These are phyloP conservation scores for Pristionchus japonicus DNA, from an alignment of 2,888 invertebrate genomes.

Conservation along the genomic window DNA sequence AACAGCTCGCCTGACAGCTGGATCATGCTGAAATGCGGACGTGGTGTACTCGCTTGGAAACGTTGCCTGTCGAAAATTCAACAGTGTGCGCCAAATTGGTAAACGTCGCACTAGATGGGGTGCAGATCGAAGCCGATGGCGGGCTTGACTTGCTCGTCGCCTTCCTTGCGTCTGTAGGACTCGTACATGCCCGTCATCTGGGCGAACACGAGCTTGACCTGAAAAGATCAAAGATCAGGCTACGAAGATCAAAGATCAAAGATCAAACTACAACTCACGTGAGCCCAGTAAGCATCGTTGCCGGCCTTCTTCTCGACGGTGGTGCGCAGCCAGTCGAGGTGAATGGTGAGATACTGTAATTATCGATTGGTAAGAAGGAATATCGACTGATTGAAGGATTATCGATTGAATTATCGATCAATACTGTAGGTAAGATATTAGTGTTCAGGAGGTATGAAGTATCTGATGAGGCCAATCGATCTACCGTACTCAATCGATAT, in stretches of 20 bases:
- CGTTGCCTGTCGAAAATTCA: background rate
- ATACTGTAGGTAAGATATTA: background rate
- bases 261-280: conserved; percentile 50
- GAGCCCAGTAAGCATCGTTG: conserved; percentile 64
- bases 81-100: background rate
- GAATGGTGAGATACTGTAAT: conserved; percentile 60
- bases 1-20: conserved; percentile 73
- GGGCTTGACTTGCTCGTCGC: conserved; percentile 57
- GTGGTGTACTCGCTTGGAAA: conserved; percentile 28
- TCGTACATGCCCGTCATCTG: conserved; percentile 73
- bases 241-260: background rate
- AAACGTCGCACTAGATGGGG: conserved; percentile 59
- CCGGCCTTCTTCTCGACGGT: conserved; percentile 58
- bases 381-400: background rate
- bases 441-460: too few species aligned
- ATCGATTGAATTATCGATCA: background rate
- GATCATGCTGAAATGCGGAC: conserved; percentile 64
- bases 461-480: too few species aligned
- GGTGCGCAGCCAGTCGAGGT: conserved; percentile 69
- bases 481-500: too few species aligned
- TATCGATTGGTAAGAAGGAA: background rate
- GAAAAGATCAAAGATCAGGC: conserved; percentile 48
- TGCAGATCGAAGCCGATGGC: conserved; percentile 67
- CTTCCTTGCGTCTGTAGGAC: conserved; percentile 59
- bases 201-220: conserved; percentile 71